Evolutionary conservation across 2,888 invertebrate species (phyloP).

Genomic region (Sinodicranocentrus sp.): DNA sequence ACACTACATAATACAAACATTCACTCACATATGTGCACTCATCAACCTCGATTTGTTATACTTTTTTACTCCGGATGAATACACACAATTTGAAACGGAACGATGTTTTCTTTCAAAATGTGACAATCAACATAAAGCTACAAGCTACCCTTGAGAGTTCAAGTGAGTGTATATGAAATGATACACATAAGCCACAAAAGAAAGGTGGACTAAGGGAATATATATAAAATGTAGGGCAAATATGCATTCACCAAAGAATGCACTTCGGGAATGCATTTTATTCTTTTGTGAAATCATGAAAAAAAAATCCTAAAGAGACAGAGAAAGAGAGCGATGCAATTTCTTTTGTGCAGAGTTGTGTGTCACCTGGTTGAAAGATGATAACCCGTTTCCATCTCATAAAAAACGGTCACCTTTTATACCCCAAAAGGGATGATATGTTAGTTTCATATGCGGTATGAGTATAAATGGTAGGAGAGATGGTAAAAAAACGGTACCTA

Average conservation of each 20-base stretch:
- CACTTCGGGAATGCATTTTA: not conserved
- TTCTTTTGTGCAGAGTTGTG: not conserved
- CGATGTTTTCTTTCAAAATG: conserved; percentile 14
- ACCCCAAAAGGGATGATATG: not conserved
- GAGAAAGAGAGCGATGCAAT: not conserved
- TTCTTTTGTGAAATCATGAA: not conserved
- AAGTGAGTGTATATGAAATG: conserved; percentile 47
- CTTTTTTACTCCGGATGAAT: conserved; percentile 4
- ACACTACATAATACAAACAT: not conserved
- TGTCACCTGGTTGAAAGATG: conserved; percentile 56
- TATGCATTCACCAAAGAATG: not conserved
- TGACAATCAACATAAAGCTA: conserved; percentile 24
- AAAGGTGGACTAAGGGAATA: too few relatives aligned
- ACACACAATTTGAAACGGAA: too few relatives aligned
- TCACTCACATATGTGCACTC: not conserved
- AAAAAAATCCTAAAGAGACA: not conserved
- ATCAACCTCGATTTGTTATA: conserved; percentile 46
- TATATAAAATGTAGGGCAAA: not conserved
- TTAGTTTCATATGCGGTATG: not conserved
- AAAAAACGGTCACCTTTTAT: conserved; percentile 27
- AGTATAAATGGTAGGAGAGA: too few relatives aligned
- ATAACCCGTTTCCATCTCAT: conserved; percentile 53
- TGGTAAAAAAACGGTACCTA: not conserved
- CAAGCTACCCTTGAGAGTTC: conserved; percentile 40
- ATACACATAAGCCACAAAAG: conserved; percentile 17